Conservation (phyloP, 2,888 invertebrate genomes). For the Caenorhabditis sp. region DNA sequence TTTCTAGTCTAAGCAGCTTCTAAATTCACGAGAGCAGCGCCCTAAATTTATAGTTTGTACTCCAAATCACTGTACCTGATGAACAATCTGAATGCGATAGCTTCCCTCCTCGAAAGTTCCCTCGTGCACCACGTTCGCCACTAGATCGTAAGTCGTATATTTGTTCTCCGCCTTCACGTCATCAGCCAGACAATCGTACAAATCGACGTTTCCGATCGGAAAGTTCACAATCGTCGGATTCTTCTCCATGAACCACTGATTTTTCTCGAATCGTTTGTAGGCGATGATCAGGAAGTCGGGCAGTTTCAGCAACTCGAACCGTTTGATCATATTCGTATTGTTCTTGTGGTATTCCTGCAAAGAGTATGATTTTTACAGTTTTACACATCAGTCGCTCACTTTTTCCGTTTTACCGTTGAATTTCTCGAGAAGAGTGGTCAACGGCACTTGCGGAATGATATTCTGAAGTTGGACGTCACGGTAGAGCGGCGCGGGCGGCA, state of each 20-base stretch:
- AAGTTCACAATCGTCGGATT: constrained; percentile 99
- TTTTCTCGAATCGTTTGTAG: constrained; percentile 97
- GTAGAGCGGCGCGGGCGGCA: constrained; percentile 96
- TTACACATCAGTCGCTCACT: constrained; percentile 40
- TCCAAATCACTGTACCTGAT: too few relatives aligned
- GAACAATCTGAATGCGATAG: constrained; percentile 93
- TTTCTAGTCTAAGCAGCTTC: too few relatives aligned
- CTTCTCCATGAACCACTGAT: constrained; percentile 98
- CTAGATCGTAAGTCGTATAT: constrained; percentile 92
- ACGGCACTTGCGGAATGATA: constrained; percentile 93
- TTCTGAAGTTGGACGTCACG: constrained; percentile 95
- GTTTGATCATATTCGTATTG: constrained; percentile 96
- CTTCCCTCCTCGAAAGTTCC: constrained; percentile 95
- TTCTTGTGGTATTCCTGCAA: constrained; percentile 94
- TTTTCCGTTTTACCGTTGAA: constrained; percentile 96
- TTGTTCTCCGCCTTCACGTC: constrained; percentile 84
- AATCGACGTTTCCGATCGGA: constrained; percentile 97
- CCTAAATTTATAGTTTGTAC: too few relatives aligned
- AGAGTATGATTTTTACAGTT: too few relatives aligned
- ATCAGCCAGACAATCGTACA: constrained; percentile 92
- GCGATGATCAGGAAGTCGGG: constrained; percentile 86
- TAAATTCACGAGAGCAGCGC: too few relatives aligned
- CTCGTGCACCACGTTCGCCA: constrained; percentile 99
- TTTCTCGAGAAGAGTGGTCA: constrained; percentile 93
- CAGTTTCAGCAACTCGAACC: constrained; percentile 93